A percentile compares a stretch with the other conserved stretches of the same genome.
Conservation (phyloP, 2,797 vertebrate genomes). For the Bradypodion ventrale region DNA sequence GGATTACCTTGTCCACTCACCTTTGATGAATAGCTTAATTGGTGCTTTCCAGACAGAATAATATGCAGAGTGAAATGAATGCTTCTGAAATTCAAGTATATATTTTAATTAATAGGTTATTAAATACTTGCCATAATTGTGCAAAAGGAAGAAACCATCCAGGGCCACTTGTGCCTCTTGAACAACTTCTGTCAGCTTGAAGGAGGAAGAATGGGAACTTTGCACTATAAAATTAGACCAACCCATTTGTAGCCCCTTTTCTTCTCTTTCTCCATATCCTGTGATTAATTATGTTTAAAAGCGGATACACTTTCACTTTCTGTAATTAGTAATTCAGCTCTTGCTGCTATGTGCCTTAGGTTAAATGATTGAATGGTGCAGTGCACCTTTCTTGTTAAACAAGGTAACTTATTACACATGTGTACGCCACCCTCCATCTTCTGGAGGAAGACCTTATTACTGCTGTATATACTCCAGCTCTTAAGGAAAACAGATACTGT, state of each 20-base stretch:
- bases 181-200: conserved; percentile 61
- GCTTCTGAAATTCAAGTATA: conserved; percentile 84
- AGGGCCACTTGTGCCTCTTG: conserved; percentile 62
- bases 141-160: conserved; percentile 82
- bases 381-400: background rate
- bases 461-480: background rate
- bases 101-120: conserved; percentile 94
- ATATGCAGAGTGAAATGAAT: conserved; percentile 88
- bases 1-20: conserved; percentile 77
- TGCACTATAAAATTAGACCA: conserved; percentile 46
- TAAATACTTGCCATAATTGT: conserved; percentile 99
- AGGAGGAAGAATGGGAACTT: conserved; percentile 45
- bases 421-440: background rate
- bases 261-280: conserved; percentile 3
- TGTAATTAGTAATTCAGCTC: conserved; percentile 14
- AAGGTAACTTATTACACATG: conserved; percentile 20
- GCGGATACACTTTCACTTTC: conserved; percentile 36
- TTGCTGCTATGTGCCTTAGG: conserved; percentile 7
- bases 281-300: conserved; percentile 41
- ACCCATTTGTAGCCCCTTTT: conserved; percentile 38
- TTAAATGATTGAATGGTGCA: background rate
- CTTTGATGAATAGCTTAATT: conserved; percentile 83
- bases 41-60: conserved; percentile 81
- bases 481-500: background rate
- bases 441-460: background rate